phyloP scores from a whole-genome alignment of 2,113 vertebrate species.

The Nasalis larvatus region DNA sequence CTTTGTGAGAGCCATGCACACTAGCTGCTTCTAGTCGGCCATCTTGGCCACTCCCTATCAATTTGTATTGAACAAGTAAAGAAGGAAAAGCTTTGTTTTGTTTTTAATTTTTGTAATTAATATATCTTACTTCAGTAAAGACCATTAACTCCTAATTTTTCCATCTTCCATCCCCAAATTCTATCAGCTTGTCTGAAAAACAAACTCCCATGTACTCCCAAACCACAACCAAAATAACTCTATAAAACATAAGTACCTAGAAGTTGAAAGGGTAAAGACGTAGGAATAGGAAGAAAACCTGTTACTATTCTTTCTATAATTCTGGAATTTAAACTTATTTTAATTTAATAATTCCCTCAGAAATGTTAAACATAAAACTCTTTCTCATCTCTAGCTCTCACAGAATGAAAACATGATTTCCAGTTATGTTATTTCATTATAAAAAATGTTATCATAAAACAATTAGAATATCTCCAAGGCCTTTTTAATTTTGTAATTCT shows the following conservation, averaged over 20 bases:
- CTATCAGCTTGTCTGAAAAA: not conserved
- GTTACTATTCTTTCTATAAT: not conserved
- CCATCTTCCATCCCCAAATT: not conserved
- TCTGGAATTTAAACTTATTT: conserved; percentile 34
- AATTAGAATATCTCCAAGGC: not conserved
- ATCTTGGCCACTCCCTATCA: not conserved
- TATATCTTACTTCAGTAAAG: not conserved
- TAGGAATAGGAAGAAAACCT: not conserved
- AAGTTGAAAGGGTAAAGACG: not conserved
- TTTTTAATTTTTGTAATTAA: not conserved
- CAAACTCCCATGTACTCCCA: not conserved
- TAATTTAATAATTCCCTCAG: conserved; percentile 17
- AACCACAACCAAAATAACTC: not conserved
- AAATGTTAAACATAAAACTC: conserved; percentile 16
- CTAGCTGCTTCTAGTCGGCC: too few relatives aligned
- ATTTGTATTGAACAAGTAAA: not conserved
- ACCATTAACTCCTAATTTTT: not conserved
- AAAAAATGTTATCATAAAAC: conserved; percentile 45
- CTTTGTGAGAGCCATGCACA: not conserved
- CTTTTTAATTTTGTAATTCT: conserved; percentile 35
- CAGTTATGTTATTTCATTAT: not conserved
- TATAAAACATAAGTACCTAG: not conserved
- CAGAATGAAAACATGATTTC: conserved; percentile 43
- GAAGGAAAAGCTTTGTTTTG: not conserved
- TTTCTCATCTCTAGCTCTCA: not conserved